Evolutionary conservation across 2,888 invertebrate genomes (phyloP).

Genomic region (Netelia melanura): DNA sequence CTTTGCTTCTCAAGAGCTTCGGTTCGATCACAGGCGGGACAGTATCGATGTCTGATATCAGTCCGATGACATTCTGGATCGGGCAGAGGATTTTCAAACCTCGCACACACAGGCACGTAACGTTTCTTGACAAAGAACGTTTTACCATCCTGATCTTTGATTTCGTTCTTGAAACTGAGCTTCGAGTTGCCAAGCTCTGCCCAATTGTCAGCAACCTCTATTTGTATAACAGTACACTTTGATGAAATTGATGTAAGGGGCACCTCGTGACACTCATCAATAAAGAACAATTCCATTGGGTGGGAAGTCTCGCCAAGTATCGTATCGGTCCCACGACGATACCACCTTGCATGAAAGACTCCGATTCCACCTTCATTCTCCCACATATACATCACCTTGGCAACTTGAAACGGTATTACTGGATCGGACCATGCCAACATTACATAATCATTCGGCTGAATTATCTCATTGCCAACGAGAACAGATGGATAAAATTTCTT

Average conservation of each 20-base stretch:
- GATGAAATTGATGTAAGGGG: conserved; percentile 85
- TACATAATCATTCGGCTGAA: conserved; percentile 82
- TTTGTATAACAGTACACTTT: conserved; percentile 85
- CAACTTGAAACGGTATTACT: conserved; percentile 88
- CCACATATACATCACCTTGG: conserved; percentile 90
- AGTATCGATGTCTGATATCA: conserved; percentile 78
- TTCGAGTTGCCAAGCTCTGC: conserved; percentile 69
- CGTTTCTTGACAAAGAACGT: conserved; percentile 89
- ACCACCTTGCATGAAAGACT: conserved; percentile 90
- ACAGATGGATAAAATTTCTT: conserved; percentile 83
- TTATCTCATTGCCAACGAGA: conserved; percentile 85
- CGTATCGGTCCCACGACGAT: conserved; percentile 90
- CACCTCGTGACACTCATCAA: conserved; percentile 91
- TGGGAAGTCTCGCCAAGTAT: conserved; percentile 93
- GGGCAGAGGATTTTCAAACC: conserved; percentile 77
- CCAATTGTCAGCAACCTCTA: conserved; percentile 85
- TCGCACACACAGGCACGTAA: conserved; percentile 77
- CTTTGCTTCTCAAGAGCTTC: conserved; percentile 60
- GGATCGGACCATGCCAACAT: conserved; percentile 90
- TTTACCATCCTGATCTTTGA: conserved; percentile 86
- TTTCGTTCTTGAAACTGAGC: conserved; percentile 65
- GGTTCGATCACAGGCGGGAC: conserved; percentile 69
- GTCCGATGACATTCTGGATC: conserved; percentile 66
- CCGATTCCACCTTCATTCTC: conserved; percentile 87
- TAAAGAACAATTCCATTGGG: conserved; percentile 90